These are phyloP conservation scores for Formica aserva DNA, from an alignment of 2,888 invertebrate genomes.

Conservation along the genomic window DNA sequence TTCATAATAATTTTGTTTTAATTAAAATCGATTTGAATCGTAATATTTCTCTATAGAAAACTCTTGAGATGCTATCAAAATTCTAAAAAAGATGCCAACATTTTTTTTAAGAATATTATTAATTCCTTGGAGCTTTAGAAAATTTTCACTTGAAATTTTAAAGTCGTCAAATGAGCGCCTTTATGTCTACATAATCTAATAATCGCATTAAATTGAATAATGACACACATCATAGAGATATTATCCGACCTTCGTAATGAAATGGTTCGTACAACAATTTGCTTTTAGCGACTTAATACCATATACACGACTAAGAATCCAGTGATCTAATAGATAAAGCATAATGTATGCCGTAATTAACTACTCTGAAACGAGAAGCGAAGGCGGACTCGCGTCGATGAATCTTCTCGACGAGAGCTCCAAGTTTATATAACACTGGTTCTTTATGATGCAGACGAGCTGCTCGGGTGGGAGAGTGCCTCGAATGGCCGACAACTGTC, in stretches of 20 bases:
- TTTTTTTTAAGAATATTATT: background rate
- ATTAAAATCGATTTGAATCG: background rate
- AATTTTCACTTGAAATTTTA: background rate
- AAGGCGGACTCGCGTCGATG: constrained; percentile 41
- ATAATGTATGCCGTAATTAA: constrained; percentile 52
- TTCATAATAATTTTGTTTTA: background rate
- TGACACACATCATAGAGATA: constrained; percentile 1
- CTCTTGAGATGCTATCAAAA: background rate
- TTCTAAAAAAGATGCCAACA: background rate
- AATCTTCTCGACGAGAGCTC: constrained; percentile 22
- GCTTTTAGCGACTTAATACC: constrained; percentile 39
- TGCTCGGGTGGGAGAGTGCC: constrained; percentile 34
- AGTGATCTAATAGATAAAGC: constrained; percentile 38
- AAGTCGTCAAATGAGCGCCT: background rate
- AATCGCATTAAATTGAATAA: constrained; percentile 25
- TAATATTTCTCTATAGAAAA: background rate
- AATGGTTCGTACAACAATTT: constrained; percentile 25
- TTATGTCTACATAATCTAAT: background rate
- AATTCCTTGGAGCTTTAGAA: background rate
- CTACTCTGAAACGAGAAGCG: constrained; percentile 26
- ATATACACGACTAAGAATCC: background rate
- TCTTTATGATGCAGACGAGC: constrained; percentile 64
- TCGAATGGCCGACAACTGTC: constrained; percentile 62
- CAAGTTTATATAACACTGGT: constrained; percentile 57
- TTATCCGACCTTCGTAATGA: constrained; percentile 30